phyloP scores from a whole-genome alignment of 2,797 vertebrate species.

The Coccyzus lansbergi region DNA sequence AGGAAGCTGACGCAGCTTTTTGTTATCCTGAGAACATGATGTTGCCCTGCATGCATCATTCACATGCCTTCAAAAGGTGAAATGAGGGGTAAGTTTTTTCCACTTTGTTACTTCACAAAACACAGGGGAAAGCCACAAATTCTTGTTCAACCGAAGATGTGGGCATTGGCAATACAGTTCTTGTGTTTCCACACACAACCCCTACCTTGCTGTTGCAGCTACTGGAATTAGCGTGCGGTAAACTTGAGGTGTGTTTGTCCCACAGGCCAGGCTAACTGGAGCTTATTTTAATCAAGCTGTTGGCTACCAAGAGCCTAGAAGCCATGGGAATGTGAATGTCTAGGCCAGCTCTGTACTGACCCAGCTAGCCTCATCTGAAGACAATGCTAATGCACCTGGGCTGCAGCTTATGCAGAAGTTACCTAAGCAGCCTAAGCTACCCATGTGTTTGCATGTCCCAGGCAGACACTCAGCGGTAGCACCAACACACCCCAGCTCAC shows the following conservation, averaged over 20 bases:
- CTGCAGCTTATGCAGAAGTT: neutral
- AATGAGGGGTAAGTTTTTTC: neutral
- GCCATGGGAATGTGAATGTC: neutral
- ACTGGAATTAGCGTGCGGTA: neutral
- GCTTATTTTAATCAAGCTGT: neutral
- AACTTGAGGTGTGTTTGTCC: neutral
- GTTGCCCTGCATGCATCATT: neutral
- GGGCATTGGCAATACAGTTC: accelerated
- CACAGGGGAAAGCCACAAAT: neutral
- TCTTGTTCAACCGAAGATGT: neutral
- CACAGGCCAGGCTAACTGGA: neutral
- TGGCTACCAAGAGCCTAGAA: neutral
- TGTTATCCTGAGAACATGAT: neutral
- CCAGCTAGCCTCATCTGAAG: neutral
- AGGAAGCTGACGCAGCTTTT: neutral
- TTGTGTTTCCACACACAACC: neutral
- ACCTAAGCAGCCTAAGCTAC: neutral
- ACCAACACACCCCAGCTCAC: neutral
- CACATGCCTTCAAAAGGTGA: neutral
- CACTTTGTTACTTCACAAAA: neutral
- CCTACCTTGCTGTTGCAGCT: neutral
- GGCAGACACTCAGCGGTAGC: neutral
- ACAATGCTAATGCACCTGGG: neutral
- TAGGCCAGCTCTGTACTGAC: neutral
- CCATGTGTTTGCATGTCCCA: neutral